Conservation (phyloP, 2,888 invertebrate genomes). For the Chalcis sispes region DNA sequence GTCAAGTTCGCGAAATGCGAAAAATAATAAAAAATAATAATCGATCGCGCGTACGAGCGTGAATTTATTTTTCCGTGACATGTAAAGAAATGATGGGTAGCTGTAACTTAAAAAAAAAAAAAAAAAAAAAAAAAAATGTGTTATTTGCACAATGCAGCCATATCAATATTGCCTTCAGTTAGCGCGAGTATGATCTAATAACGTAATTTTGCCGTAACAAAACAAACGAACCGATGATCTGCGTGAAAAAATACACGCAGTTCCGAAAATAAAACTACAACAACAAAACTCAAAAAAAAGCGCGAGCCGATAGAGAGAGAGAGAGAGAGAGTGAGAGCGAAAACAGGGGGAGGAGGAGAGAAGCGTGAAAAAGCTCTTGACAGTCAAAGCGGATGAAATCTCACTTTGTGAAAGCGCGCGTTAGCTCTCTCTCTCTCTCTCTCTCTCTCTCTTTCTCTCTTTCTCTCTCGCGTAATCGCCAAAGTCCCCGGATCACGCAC, state of each 20-base stretch:
- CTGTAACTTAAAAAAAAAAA: too few species aligned
- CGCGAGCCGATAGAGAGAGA: not conserved
- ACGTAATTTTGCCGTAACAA: not conserved
- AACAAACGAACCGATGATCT: slow-evolving; percentile 6
- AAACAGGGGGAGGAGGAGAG: not conserved
- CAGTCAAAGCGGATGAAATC: slow-evolving; percentile 34
- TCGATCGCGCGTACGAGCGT: too few species aligned
- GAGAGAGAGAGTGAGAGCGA: not conserved
- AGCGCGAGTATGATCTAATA: slow-evolving; percentile 18
- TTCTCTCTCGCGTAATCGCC: slow-evolving; percentile 45
- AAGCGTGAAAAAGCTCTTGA: not conserved
- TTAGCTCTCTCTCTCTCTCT: too few species aligned
- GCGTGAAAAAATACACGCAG: too few species aligned
- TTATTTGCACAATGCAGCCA: not conserved
- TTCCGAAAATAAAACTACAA: not conserved
- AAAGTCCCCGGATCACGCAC: slow-evolving; percentile 25
- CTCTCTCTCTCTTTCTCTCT: too few species aligned
- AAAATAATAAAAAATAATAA: too few species aligned
- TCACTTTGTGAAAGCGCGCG: slow-evolving; percentile 38
- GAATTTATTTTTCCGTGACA: too few species aligned
- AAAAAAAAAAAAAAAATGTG: not conserved
- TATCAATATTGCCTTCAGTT: slow-evolving; percentile 30
- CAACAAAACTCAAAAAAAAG: not conserved
- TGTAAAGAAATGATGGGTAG: too few species aligned
- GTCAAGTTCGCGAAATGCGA: too few species aligned